Evolutionary conservation across 2,888 invertebrate genomes (phyloP), one percentile per base, ranked within the genome.

Genomic region (Leptinotarsa peninsularis): DNA sequence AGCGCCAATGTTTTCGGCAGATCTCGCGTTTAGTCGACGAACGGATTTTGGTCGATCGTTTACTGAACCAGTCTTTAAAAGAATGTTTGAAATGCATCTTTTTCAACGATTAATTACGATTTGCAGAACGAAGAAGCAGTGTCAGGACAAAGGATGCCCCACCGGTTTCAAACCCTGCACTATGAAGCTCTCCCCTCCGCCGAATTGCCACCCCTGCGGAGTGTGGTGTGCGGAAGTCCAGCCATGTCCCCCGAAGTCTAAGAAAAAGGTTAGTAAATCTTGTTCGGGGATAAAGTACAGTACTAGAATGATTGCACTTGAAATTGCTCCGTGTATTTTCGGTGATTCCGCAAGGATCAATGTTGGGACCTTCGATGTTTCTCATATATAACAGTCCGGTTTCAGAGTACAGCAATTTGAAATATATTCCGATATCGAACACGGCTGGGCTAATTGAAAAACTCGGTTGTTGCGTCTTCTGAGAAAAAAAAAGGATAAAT

Each of bases 111-210:
- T 7, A 18, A 58, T 58, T 58, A 14, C 14, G 14, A 23, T 23
- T 58, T 15, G 14, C 58, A 58, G 58, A 58, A 58, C 21, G 15
- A 58, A 23, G 23, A 58, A 58, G 21, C 21, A 23, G 14, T 0
- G 14, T 67, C 71, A 54, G 18, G 80, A 82, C 70, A 77, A 81
- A 27, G 84, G 84, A 5, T 88, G 88, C 79, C 87, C 88, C 4
- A 87, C 87, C 17, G 88, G 88, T 33, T 88, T 86, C 79, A 86
- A 88, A 81, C 87, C 87, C 0, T 88, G 88, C 76, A 73, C 80
- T 15, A 87, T 88, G 86, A 85, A 84, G 75, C 76, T 88, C 76
- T 82, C 79, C 7, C 85, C 87, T 2, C 87, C 88, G 17, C 73
- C 82, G 4, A 82, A 82, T 49, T 85, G 87, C 68, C 85, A 88